A percentile compares a stretch with the other conserved stretches of the same genome.
Evolutionary conservation across 2,113 vertebrate genomes (phyloP).

Genomic region (Butorides virescens): DNA sequence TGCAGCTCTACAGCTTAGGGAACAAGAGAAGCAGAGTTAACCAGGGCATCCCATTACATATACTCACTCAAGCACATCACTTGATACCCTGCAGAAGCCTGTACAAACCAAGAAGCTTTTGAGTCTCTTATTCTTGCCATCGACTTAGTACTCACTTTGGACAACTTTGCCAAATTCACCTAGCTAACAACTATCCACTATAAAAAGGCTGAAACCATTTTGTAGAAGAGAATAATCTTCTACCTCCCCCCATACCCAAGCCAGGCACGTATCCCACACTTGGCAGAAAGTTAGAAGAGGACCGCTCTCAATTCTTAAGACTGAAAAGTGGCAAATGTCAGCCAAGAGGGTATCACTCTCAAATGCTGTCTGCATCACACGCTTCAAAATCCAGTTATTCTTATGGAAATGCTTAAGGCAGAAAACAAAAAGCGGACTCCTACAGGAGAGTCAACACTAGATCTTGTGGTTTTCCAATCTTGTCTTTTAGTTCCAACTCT

Average conservation of each 20-base stretch:
- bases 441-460: background rate
- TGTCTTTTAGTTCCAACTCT: background rate
- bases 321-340: background rate
- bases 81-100: background rate
- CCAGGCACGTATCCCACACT: background rate
- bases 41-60: background rate
- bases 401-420: background rate
- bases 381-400: background rate
- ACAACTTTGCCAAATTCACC: background rate
- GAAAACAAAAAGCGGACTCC: background rate
- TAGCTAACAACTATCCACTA: background rate
- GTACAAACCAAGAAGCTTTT: background rate
- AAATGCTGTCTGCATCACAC: background rate
- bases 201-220: background rate
- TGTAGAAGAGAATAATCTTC: background rate
- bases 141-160: background rate
- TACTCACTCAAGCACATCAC: background rate
- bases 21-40: background rate
- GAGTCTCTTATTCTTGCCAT: background rate
- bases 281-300: background rate
- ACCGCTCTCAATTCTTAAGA: background rate
- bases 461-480: background rate
- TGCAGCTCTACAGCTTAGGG: background rate
- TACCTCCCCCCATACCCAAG: background rate
- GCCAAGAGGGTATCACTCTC: background rate